A percentile compares a stretch with the other conserved stretches of the same genome.
Evolutionary conservation across 2,797 vertebrate genomes (phyloP).

Genomic region (Sebastes goodei): DNA sequence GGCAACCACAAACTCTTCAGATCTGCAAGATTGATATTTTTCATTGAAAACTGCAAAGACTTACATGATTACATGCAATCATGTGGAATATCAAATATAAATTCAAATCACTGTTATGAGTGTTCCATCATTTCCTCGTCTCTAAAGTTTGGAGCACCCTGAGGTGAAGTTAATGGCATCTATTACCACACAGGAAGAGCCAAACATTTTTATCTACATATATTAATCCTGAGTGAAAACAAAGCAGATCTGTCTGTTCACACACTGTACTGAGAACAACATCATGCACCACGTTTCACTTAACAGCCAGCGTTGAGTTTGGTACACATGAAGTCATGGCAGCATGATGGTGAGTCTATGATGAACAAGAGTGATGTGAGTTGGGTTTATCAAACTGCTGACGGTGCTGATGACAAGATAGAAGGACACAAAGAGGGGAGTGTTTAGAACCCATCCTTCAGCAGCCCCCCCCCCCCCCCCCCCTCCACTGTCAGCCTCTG

Average conservation of each 20-base stretch:
- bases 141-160: background rate
- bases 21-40: background rate
- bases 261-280: background rate
- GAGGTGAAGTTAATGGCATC: slow-evolving; percentile 4
- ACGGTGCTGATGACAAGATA: slow-evolving; percentile 58
- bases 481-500: slow-evolving; percentile 48
- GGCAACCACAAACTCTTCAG: background rate
- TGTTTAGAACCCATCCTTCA: slow-evolving; percentile 40
- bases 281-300: background rate
- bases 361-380: slow-evolving; percentile 50
- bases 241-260: background rate
- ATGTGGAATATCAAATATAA: background rate
- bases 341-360: slow-evolving; percentile 4
- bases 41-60: background rate
- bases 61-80: background rate
- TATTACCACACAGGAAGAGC: background rate
- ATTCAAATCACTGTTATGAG: background rate
- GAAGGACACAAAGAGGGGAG: slow-evolving; percentile 48
- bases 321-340: slow-evolving; percentile 13
- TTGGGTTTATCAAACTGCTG: slow-evolving; percentile 52
- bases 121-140: background rate
- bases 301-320: background rate
- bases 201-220: background rate
- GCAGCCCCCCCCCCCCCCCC: background rate
- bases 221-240: background rate